Percentiles rank a stretch among this genome's conserved stretches.
Evolutionary conservation across 35 echinoderm and acorn worm genomes (phyloP).

Genomic region (Hemicentrotus pulcherrimus): DNA sequence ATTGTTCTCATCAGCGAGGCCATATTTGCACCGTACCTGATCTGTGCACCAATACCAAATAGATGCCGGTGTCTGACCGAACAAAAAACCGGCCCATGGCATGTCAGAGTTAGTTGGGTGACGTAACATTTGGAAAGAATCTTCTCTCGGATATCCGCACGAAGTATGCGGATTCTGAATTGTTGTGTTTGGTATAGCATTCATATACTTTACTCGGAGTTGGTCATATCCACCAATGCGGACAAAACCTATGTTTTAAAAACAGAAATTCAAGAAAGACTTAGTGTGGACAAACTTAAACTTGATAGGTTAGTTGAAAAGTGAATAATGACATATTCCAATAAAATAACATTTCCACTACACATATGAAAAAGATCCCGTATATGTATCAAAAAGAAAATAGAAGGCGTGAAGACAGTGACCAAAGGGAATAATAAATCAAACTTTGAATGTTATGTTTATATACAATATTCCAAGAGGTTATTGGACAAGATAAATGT

Average conservation of each 20-base stretch:
- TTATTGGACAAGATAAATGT: too few species aligned
- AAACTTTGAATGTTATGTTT: too few species aligned
- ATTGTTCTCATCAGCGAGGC: too few species aligned
- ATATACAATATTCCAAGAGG: too few species aligned
- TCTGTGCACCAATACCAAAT: constrained; percentile 99
- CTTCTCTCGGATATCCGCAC: constrained; percentile 67
- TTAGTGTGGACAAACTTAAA: too few species aligned
- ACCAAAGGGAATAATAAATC: too few species aligned
- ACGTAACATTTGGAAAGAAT: constrained; percentile 80
- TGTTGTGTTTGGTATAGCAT: constrained; percentile 77
- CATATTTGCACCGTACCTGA: constrained; percentile 63
- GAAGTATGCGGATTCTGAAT: constrained; percentile 44
- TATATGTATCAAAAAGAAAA: too few species aligned
- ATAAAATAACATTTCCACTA: too few species aligned
- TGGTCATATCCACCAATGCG: constrained; percentile 70
- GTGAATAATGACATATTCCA: too few species aligned
- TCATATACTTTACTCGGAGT: constrained; percentile 68
- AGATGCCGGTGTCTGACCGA: constrained; percentile 81
- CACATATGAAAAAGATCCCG: too few species aligned
- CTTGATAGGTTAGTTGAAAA: too few species aligned
- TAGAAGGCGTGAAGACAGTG: too few species aligned
- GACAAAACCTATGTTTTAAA: constrained; percentile 41
- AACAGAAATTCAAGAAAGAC: background rate
- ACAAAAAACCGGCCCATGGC: constrained; percentile 87
- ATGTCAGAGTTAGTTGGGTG: constrained; percentile 76